Evolutionary conservation across 1,140 invertebrate species (phyloP).

Genomic region (Aphelenchoides fujianensis): DNA sequence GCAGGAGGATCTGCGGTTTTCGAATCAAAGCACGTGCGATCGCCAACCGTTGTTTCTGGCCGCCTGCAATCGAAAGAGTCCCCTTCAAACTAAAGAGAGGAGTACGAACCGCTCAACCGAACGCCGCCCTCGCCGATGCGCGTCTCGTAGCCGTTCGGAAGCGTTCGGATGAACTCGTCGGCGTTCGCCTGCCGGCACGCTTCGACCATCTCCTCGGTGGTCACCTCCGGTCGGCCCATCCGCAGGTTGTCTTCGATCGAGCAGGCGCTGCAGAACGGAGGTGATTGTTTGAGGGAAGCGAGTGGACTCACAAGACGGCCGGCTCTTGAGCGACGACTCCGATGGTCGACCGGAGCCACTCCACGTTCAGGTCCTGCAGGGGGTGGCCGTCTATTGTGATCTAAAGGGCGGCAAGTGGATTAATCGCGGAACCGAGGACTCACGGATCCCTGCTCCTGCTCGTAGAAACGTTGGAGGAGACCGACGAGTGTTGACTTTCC

Average conservation of each 20-base stretch:
- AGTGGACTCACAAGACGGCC: too few species aligned
- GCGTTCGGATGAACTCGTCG: slow-evolving; percentile 78
- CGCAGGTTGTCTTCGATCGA: slow-evolving; percentile 76
- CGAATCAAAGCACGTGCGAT: slow-evolving; percentile 63
- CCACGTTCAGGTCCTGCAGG: slow-evolving; percentile 52
- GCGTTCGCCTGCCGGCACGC: slow-evolving; percentile 85
- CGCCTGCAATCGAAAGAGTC: too few species aligned
- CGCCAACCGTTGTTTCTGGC: slow-evolving; percentile 66
- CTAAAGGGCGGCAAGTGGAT: slow-evolving; percentile 27
- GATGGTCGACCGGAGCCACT: slow-evolving; percentile 70
- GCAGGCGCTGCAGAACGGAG: slow-evolving; percentile 64
- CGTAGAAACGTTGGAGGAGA: slow-evolving; percentile 64
- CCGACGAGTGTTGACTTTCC: slow-evolving; percentile 65
- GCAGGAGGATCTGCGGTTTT: slow-evolving; percentile 65
- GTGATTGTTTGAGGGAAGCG: too few species aligned
- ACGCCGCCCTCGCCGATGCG: slow-evolving; percentile 67
- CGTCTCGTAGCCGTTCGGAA: slow-evolving; percentile 80
- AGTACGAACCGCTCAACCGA: too few species aligned
- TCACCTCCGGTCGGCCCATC: slow-evolving; percentile 72
- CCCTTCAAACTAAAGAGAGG: too few species aligned
- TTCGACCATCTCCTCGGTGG: slow-evolving; percentile 68
- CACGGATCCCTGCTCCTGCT: slow-evolving; percentile 54
- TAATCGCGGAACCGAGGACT: not conserved
- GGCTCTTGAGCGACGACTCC: slow-evolving; percentile 77
- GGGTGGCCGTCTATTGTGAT: slow-evolving; percentile 49